Evolutionary conservation across 1,140 invertebrate species (phyloP), one percentile per base, ranked within the genome.

Genomic region (Drosophila subobscura): DNA sequence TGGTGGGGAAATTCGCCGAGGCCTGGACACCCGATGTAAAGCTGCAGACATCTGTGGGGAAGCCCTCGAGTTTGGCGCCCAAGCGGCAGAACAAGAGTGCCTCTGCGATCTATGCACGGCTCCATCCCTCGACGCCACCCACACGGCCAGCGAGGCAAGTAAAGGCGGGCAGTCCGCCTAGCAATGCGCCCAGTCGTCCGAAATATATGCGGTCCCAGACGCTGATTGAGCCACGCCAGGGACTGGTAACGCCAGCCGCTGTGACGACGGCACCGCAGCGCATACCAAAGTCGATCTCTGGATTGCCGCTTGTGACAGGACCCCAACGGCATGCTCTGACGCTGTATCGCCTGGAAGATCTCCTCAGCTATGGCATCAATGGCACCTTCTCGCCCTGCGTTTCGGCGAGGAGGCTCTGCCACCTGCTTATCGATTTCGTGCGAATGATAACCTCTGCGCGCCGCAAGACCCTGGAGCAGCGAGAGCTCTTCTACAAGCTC

Each of bases 1-100:
- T 98, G 44, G 97, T 98, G 58, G 97, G 97, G 5, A 97, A 97
- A 92, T 97, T 98, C 91, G 96, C 96, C n/a, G 92, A 89, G 45
- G 75, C 80, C 22, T 84, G 85, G 78, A 91, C 89, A 0, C 81
- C 91, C 1, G 85, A 91, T 57, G 85, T 89, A 0, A 91, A 90
- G 66, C 41, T 91, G 0, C 83, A 88, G 46, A 14, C 80, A 12
- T 25, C 72, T 2, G 63, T 27, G 3, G 41, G 56, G 4, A 52
- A 72, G 14, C 47, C 70, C 12, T 29, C 33, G 7, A 51, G 72
- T 50, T 67, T 75, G 57, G 90, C 88, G 45, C 90, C 72, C 63
- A 92, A 86, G 70, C 66, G 92, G 41, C 71, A 92, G 53, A 91
- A 90, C 50, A 90, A 92, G 75, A 89, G 89, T 47, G 81, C 91